These are phyloP conservation scores for Amblyornis subalaris DNA, from an alignment of 2,113 vertebrate genomes.

Conservation along the genomic window DNA sequence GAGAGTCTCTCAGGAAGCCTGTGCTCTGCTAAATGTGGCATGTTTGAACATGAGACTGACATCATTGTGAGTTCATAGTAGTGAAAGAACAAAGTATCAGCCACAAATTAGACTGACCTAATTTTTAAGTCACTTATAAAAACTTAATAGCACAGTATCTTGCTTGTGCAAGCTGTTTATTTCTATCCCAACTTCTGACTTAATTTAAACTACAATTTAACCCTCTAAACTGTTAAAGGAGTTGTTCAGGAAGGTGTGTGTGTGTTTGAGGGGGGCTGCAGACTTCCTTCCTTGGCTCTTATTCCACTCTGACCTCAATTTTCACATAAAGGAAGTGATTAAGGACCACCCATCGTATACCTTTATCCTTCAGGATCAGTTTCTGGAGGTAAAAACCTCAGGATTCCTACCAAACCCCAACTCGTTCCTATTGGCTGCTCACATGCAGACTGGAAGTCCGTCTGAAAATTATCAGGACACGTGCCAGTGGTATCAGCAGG, in stretches of 20 bases:
- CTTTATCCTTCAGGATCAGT: conserved; percentile 33
- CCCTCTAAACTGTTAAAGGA: background rate
- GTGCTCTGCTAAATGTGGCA: conserved; percentile 21
- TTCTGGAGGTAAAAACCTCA: conserved; percentile 43
- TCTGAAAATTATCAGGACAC: background rate
- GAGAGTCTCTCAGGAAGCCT: conserved; percentile 57
- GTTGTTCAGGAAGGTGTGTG: background rate
- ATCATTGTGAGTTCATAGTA: conserved; percentile 58
- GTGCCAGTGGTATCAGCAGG: background rate
- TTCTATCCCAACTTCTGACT: background rate
- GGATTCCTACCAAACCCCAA: background rate
- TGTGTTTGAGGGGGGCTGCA: conserved; percentile 7
- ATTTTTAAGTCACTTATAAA: conserved; percentile 52
- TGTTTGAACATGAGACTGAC: conserved; percentile 63
- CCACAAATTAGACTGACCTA: conserved; percentile 62
- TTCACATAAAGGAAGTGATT: conserved; percentile 46
- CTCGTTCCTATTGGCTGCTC: background rate
- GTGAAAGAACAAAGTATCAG: conserved; percentile 54
- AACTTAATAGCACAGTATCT: background rate
- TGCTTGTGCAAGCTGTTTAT: conserved; percentile 55
- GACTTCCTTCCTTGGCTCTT: conserved; percentile 46
- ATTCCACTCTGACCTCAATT: conserved; percentile 25
- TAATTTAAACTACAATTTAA: background rate
- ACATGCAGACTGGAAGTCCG: background rate
- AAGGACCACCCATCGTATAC: conserved; percentile 29